Evolutionary conservation across 2,888 invertebrate species (phyloP).

Genomic region (Ptychoptera albimana): DNA sequence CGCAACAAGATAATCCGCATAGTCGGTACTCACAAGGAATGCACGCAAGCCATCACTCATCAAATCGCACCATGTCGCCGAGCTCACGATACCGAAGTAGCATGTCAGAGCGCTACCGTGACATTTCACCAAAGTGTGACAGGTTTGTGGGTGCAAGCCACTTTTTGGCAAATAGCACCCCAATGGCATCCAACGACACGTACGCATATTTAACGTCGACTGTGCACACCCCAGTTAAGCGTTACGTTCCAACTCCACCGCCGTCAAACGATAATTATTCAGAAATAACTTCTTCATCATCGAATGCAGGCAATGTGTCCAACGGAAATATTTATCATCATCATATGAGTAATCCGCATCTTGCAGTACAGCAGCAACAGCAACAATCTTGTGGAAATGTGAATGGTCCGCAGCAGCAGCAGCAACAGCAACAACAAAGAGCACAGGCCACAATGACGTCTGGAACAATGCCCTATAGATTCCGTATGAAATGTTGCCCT

Average conservation of each 20-base stretch:
- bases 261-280: conserved; percentile 21
- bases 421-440: conserved; percentile 6
- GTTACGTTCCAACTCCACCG: conserved; percentile 30
- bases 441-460: conserved; percentile 9
- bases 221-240: conserved; percentile 30
- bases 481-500: conserved; percentile 25
- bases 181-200: conserved; percentile 22
- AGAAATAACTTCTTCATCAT: conserved; percentile 13
- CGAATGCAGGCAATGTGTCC: conserved; percentile 7
- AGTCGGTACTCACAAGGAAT: not conserved
- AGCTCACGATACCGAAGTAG: conserved; percentile 19
- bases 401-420: conserved; percentile 6
- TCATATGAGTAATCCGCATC: conserved; percentile 10
- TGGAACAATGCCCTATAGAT: conserved; percentile 22
- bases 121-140: conserved; percentile 17
- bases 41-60: conserved; percentile 9
- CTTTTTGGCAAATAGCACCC: conserved; percentile 18
- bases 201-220: conserved; percentile 27
- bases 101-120: conserved; percentile 23
- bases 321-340: conserved; percentile 11
- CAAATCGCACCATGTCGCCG: conserved; percentile 23
- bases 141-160: conserved; percentile 18
- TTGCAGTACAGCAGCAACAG: conserved; percentile 5
- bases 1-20: conserved; percentile 1
- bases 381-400: not conserved